Base-by-base conservation (phyloP, 2,113 vertebrate genomes). In the Campylomormyrus numenius region DNA sequence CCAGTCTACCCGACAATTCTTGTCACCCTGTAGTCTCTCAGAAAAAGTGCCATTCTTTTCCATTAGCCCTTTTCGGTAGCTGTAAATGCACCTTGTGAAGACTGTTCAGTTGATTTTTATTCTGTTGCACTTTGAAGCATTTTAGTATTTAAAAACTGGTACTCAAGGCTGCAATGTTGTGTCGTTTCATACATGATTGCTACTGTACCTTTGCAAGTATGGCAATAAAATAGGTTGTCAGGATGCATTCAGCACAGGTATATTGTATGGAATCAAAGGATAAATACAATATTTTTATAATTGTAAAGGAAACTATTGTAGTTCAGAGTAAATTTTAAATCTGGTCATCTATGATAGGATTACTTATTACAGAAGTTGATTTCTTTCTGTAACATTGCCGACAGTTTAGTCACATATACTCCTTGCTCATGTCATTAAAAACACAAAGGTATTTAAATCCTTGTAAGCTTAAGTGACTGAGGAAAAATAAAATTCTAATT, bases 401-500 rank as follows among this genome's bases (percentile, higher is more conserved):
- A 96, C 93, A 95, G 94, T 96, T 95, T 95, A 95, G 94, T 94
- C 95, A 95, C 95, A 94, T 95, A 95, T 95, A 95, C 94, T 95
- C 94, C 95, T 95, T 95, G 94, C 94, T 96, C 96, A 93, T 96
- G 95, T 96, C 94, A 95, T 95, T 95, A 93, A 92, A 84, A 93
- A 91, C 91, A 95, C 93, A 92, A 92, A 95, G 92, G 94, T 94
- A 93, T 95, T 95, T 93, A 95, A 92, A 92, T 94, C 94, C 95
- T 94, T 96, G 94, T 95, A 96, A 96, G 95, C 94, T 95, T 66
- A 94, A 95, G 87, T 89, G 92, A 95, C 94, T 94, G 94, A 94
- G 94, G 94, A 96, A 95, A 96, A 96, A 97, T 97, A 96, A 95
- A 96, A 93, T 93, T 94, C 92, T 93, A 93, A 93, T 93, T 93